phyloP scores from a whole-genome alignment of 1,140 invertebrate species.

The Megalonaias nervosa region DNA sequence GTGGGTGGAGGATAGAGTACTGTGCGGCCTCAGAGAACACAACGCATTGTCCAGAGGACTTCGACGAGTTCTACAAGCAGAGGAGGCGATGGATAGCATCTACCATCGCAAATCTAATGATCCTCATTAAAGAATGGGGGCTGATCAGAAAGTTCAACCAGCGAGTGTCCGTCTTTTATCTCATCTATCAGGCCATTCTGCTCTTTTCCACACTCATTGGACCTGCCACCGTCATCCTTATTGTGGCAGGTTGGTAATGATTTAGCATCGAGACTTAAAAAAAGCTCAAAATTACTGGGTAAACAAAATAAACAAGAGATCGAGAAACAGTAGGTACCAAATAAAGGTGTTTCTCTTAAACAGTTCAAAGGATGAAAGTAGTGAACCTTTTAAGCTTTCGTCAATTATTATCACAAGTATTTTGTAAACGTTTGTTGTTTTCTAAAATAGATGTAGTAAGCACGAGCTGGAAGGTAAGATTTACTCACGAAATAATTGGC shows the following conservation, averaged over 20 bases:
- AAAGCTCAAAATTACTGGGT: neutral
- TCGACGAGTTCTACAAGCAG: constrained; percentile 79
- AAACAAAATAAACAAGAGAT: too few species aligned
- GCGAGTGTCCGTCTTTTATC: constrained; percentile 65
- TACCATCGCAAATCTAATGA: constrained; percentile 79
- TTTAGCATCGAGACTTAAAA: neutral
- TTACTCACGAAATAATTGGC: too few species aligned
- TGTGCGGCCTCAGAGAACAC: constrained; percentile 78
- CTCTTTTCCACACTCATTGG: constrained; percentile 77
- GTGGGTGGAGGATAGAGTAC: constrained; percentile 79
- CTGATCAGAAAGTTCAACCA: constrained; percentile 74
- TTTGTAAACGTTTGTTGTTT: too few species aligned
- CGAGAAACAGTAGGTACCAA: neutral
- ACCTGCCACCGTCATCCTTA: constrained; percentile 78
- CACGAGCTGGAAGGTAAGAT: too few species aligned
- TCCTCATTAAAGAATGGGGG: constrained; percentile 75
- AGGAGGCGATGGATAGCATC: constrained; percentile 78
- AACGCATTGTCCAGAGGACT: constrained; percentile 77
- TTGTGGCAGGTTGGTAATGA: constrained; percentile 75
- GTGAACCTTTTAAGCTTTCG: too few species aligned
- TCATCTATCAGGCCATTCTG: constrained; percentile 62
- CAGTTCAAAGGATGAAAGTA: too few species aligned
- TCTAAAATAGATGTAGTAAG: too few species aligned
- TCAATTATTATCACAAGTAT: too few species aligned
- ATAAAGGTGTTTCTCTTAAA: neutral